Base-by-base conservation (phyloP, 2,113 vertebrate species). In the Myotis yumanensis region DNA sequence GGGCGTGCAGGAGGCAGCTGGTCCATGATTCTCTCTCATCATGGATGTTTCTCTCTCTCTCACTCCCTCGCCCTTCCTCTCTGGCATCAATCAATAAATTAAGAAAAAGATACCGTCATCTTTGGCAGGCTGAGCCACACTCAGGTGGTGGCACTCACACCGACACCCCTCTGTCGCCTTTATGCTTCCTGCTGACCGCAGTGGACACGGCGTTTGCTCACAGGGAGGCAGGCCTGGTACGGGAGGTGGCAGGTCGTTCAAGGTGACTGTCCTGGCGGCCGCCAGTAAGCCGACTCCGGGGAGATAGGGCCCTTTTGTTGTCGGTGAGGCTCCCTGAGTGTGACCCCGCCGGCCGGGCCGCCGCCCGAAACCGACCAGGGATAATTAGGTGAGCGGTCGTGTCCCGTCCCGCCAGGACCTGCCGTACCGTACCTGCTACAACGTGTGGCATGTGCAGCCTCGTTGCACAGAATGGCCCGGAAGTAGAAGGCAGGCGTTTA, bases 201-300 rank as follows among this genome's bases (percentile, higher is more conserved):
- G 4, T 30, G 62, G 28, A 69, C 37, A 82, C 17, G 5, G 20
- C 91, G 23, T 62, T 76, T 23, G 25, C 62, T 30, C 51, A 37
- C 0, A 25, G 16, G 22, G 32, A 14, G 51, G 66, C 4, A 22
- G 89, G 22, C n/a, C 0, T 40, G 51, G 28, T 12, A 20, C 22
- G 9, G 40, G 35, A 75, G 83, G 35, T 17, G 20, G 43, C 12
- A 3, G 64, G 95, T 93, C 97, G 93, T 66, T 51, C 30, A 22
- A 94, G 91, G 95, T 96, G 93, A 95, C 73, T 92, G 77, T 93
- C 12, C 79, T 94, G 91, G 91, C 89, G 76, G 84, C 80, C 4
- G 15, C 71, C 32, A 25, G 93, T 54, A 93, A 96, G 23, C 51
- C 3, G 71, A 93, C 89, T 86, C 91, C 5, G 0, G 79, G 52